Conservation (phyloP, 1,140 invertebrate species). For the Zaprionus davidi region DNA sequence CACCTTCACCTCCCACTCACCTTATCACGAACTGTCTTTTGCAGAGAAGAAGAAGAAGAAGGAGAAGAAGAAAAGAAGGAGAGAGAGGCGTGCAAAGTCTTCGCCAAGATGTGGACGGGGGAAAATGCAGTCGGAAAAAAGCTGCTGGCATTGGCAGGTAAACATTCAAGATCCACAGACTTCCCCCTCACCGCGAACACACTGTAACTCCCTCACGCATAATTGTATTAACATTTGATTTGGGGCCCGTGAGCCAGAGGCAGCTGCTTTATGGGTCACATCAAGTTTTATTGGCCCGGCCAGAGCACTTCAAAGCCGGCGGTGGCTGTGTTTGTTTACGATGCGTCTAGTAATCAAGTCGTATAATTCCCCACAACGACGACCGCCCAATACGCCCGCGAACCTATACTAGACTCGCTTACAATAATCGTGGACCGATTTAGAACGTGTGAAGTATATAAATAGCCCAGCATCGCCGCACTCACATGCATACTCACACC, state of each 20-base stretch:
- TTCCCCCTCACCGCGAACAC: slow-evolving; percentile 2
- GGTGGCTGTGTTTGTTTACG: slow-evolving; percentile 14
- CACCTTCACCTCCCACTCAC: neutral
- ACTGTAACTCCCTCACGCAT: neutral
- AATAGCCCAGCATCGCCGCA: slow-evolving; percentile 28
- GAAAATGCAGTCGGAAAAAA: slow-evolving; percentile 49
- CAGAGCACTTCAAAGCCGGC: slow-evolving; percentile 10
- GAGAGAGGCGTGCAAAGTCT: neutral
- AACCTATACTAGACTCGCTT: slow-evolving; percentile 10
- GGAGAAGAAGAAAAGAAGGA: neutral
- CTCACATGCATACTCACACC: neutral
- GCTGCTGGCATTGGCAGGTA: slow-evolving; percentile 72
- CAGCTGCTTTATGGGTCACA: slow-evolving; percentile 43
- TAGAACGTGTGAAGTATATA: slow-evolving; percentile 49
- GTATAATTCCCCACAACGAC: slow-evolving; percentile 4
- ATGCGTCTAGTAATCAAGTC: slow-evolving; percentile 27
- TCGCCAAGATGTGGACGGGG: slow-evolving; percentile 54
- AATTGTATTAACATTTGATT: slow-evolving; percentile 10
- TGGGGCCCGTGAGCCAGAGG: neutral
- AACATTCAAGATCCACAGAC: slow-evolving; percentile 32
- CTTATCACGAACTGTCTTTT: neutral
- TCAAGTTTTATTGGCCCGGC: slow-evolving; percentile 28
- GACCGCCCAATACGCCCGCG: neutral
- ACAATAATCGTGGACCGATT: slow-evolving; percentile 43
- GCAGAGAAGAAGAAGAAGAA: neutral